A percentile compares a stretch with the other conserved stretches of the same genome.
Evolutionary conservation across 2,888 invertebrate species (phyloP).

Genomic region (Myathropa florea): DNA sequence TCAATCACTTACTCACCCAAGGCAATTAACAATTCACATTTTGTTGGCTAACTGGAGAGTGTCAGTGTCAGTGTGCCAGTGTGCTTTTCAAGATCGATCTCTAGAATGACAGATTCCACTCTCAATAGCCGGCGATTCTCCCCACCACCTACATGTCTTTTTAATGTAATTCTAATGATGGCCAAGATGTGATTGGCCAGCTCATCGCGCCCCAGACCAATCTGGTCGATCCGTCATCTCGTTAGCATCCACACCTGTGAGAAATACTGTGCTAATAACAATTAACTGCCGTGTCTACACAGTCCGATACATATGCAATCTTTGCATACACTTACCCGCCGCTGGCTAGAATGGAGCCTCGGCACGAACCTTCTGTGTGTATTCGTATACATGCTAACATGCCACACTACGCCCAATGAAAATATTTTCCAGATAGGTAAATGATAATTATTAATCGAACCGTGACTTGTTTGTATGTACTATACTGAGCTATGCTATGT

Average conservation of each 20-base stretch:
- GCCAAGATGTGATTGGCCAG: slow-evolving; percentile 61
- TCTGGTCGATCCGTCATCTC: slow-evolving; percentile 65
- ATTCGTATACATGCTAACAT: slow-evolving; percentile 9
- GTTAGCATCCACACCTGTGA: slow-evolving; percentile 60
- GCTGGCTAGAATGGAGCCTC: neutral
- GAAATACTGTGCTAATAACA: slow-evolving; percentile 45
- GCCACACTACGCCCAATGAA: slow-evolving; percentile 67
- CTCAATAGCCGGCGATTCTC: slow-evolving; percentile 7
- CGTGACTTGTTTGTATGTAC: slow-evolving; percentile 61
- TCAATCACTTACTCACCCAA: slow-evolving; percentile 30
- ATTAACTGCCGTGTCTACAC: slow-evolving; percentile 37
- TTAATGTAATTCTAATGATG: slow-evolving; percentile 43
- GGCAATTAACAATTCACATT: slow-evolving; percentile 61
- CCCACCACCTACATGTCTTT: slow-evolving; percentile 47
- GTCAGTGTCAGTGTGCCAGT: slow-evolving; percentile 1
- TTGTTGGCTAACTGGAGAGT: neutral
- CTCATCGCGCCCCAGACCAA: slow-evolving; percentile 62
- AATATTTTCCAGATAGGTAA: slow-evolving; percentile 61
- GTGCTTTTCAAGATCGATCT: slow-evolving; percentile 48
- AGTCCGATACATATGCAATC: neutral
- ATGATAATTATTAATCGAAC: slow-evolving; percentile 71
- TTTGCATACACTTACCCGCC: neutral
- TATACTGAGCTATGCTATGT: slow-evolving; percentile 27
- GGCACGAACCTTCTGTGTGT: neutral
- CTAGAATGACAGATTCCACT: slow-evolving; percentile 43